Conservation (phyloP, 2,888 invertebrate genomes). For the Trichacis sp. region DNA sequence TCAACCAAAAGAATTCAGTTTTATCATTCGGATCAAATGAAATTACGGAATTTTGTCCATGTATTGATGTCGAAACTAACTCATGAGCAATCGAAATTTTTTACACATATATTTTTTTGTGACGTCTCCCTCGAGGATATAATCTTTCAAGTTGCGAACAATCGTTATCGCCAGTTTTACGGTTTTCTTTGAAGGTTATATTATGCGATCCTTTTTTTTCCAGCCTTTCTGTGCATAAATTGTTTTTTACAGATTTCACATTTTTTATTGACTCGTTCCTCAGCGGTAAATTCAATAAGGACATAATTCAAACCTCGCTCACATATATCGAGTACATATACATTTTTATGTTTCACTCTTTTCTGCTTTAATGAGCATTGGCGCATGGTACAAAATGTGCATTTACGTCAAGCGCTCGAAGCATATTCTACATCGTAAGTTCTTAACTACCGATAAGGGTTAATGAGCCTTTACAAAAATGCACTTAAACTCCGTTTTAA, state of each 20-base stretch:
- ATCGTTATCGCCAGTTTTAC: too few relatives aligned
- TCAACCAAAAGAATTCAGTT: too few relatives aligned
- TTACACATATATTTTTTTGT: background rate
- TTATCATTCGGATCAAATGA: too few relatives aligned
- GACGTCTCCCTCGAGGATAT: constrained; percentile 19
- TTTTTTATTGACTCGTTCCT: background rate
- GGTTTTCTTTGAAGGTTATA: too few relatives aligned
- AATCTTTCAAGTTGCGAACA: too few relatives aligned
- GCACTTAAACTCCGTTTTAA: background rate
- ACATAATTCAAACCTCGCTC: background rate
- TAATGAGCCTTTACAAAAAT: background rate
- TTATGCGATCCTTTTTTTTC: too few relatives aligned
- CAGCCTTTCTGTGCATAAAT: too few relatives aligned
- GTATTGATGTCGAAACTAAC: too few relatives aligned
- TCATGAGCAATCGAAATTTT: constrained; percentile 10
- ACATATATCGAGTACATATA: background rate
- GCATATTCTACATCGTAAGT: background rate
- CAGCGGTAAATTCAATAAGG: background rate
- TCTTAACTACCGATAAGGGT: constrained; percentile 2
- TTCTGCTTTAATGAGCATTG: constrained; percentile 15
- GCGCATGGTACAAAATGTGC: constrained; percentile 8
- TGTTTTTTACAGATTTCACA: background rate
- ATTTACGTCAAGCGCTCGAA: background rate
- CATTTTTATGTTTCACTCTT: constrained; percentile 8
- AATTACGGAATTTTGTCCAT: too few relatives aligned